Percentiles rank a stretch among this genome's conserved stretches.
Conservation (phyloP, 2,113 vertebrate species). For the Australoheros scitulus region DNA sequence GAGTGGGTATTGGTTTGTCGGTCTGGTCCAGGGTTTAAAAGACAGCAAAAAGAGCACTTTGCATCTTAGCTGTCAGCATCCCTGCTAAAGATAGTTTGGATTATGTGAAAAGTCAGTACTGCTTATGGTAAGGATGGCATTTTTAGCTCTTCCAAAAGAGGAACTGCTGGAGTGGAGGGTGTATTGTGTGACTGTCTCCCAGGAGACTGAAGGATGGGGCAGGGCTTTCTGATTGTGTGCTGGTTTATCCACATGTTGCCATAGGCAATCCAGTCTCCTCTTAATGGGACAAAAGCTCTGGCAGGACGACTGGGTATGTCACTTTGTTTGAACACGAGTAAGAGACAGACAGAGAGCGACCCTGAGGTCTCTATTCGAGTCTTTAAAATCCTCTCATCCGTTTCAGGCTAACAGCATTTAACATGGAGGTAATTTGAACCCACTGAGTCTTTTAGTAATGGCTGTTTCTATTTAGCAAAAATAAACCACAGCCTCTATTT, state of each 20-base stretch:
- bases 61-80: background rate
- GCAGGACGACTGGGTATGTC: background rate
- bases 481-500: constrained; percentile 12
- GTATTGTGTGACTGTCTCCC: background rate
- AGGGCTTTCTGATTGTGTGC: constrained; percentile 14
- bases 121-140: background rate
- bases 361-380: constrained; percentile 17
- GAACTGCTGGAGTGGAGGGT: background rate
- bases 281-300: constrained; percentile 41
- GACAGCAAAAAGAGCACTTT: background rate
- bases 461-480: constrained; percentile 11
- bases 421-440: constrained; percentile 31
- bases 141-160: background rate
- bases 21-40: background rate
- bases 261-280: constrained; percentile 45
- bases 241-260: constrained; percentile 50
- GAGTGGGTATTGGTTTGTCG: background rate
- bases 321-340: constrained; percentile 30
- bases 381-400: constrained; percentile 53
- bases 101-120: background rate
- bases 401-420: constrained; percentile 29
- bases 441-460: constrained; percentile 41
- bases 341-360: constrained; percentile 16
- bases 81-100: background rate
- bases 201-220: background rate